Evolutionary conservation across 23 tunicate species (phyloP), one percentile per base, ranked within the genome.

Genomic region (Halocynthia roretzi): DNA sequence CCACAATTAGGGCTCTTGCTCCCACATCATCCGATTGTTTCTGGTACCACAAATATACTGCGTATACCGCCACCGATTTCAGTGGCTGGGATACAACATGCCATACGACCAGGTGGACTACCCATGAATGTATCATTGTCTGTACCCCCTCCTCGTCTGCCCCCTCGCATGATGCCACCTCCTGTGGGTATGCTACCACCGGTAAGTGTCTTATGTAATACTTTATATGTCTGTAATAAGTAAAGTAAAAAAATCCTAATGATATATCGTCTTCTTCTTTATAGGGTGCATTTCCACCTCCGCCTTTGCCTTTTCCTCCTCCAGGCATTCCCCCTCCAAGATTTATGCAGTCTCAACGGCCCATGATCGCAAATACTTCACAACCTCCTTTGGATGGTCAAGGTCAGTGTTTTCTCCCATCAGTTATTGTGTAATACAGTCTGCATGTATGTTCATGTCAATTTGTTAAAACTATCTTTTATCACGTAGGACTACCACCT

Each of bases 221-320:
- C n/a, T 11, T 40, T 65, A 15, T 10, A 48, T 20, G 31, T 58
- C 17, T 58, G 15, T 58, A 1, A 58, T 58, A 58, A 58, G 17
- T 58, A 58, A 58, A 58, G 63, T 58, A n/a, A 58, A n/a, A 58
- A n/a, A 15, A 15, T 58, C 63, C 2, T n/a, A 58, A 58, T 2
- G 15, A 58, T 58, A 58, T 58, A 65, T 65, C 10, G 5, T 65
- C 22, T 65, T 65, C n/a, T 65, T 5, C 19, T 15, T 9, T 65
- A 20, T 15, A 65, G 70, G 70, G 70, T 11, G 70, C 76, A 54
- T 19, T 71, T 67, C 12, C 71, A 67, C 40, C 49, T 20, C 21
- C 44, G 44, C 44, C 44, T 31, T 31, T 74, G 14, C 78, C 78
- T 53, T 74, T 31, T 53, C 95, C 81, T 50, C 96, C 96, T 2